Conservation (phyloP, 2,888 invertebrate genomes). For the Idaea dimidiata region DNA sequence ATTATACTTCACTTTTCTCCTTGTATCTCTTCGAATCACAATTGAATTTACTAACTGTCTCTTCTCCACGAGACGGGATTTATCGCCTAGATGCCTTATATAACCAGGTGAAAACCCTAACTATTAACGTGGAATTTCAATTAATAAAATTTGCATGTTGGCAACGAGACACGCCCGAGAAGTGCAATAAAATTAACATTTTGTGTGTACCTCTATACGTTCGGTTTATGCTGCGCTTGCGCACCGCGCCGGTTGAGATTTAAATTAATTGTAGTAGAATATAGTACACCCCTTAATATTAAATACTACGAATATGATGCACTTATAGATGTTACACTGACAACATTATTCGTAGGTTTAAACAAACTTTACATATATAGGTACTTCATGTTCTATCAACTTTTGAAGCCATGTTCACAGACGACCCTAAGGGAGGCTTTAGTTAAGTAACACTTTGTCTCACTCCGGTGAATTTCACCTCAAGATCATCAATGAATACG, state of each 20-base stretch:
- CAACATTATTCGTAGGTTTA: neutral
- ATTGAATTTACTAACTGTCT: neutral
- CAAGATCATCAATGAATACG: too few relatives aligned
- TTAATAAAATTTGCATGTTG: conserved; percentile 46
- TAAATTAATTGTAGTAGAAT: neutral
- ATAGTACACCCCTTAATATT: neutral
- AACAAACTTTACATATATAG: too few relatives aligned
- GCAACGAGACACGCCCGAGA: conserved; percentile 30
- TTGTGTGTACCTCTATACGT: conserved; percentile 8
- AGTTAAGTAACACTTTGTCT: too few relatives aligned
- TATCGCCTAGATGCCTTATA: conserved; percentile 19
- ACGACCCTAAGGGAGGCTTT: too few relatives aligned
- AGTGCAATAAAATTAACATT: conserved; percentile 38
- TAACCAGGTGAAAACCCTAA: neutral
- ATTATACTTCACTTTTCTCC: neutral
- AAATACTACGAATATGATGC: neutral
- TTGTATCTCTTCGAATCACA: neutral
- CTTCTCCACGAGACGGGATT: neutral
- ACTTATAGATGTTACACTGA: neutral
- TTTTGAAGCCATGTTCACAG: too few relatives aligned
- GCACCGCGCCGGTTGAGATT: neutral
- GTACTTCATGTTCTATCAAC: too few relatives aligned
- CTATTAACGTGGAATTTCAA: conserved; percentile 39
- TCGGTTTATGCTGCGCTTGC: neutral
- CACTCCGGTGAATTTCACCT: too few relatives aligned